A percentile compares a stretch with the other conserved stretches of the same genome.
These are phyloP conservation scores for Penaeus chinensis DNA, from an alignment of 1,140 invertebrate species.

Conservation along the genomic window DNA sequence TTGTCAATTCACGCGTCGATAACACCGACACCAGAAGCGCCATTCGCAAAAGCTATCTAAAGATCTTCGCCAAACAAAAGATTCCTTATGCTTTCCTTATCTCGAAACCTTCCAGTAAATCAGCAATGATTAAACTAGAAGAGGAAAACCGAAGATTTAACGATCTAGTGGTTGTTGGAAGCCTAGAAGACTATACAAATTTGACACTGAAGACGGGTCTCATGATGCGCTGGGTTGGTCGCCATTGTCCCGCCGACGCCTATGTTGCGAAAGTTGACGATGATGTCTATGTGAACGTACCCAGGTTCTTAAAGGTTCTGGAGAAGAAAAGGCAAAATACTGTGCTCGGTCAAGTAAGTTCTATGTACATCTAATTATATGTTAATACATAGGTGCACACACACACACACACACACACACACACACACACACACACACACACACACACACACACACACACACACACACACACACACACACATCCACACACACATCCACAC, in stretches of 20 bases:
- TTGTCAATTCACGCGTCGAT: slow-evolving; percentile 26
- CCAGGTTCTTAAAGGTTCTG: slow-evolving; percentile 21
- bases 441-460: too few species aligned
- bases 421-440: too few species aligned
- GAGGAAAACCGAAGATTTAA: slow-evolving; percentile 5
- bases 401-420: too few species aligned
- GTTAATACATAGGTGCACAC: too few species aligned
- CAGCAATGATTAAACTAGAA: background rate
- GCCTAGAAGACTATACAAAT: background rate
- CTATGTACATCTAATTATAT: too few species aligned
- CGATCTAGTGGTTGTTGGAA: slow-evolving; percentile 6
- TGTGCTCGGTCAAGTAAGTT: too few species aligned
- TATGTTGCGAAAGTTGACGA: slow-evolving; percentile 43
- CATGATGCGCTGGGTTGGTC: slow-evolving; percentile 25
- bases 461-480: too few species aligned
- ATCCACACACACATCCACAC: too few species aligned
- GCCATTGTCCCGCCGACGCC: background rate
- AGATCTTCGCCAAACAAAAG: background rate
- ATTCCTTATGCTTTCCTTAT: slow-evolving; percentile 36
- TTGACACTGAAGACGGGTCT: slow-evolving; percentile 35
- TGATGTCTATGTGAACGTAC: slow-evolving; percentile 50
- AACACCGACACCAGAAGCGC: background rate
- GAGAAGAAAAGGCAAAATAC: background rate
- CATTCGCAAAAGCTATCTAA: slow-evolving; percentile 18
- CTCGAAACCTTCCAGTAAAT: background rate